Conservation (phyloP, 2,113 vertebrate genomes). For the Excalfactoria chinensis region DNA sequence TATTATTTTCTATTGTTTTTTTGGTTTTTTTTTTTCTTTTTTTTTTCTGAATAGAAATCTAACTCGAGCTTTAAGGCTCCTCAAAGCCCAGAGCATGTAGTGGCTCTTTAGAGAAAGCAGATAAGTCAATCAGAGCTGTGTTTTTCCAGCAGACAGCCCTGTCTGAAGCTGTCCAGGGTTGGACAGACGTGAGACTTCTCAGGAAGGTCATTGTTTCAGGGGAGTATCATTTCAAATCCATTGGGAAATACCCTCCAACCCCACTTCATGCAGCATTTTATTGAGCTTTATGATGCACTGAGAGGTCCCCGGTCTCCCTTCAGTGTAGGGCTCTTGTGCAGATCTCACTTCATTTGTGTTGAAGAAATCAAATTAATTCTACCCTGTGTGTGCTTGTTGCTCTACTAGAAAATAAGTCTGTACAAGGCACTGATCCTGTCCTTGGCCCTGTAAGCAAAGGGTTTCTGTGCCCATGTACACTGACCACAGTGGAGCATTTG, state of each 20-base stretch:
- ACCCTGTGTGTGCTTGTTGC: neutral
- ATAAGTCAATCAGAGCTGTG: constrained; percentile 25
- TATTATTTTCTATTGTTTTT: neutral
- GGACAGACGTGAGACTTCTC: constrained; percentile 44
- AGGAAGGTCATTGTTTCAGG: constrained; percentile 33
- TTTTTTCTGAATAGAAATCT: constrained; percentile 65
- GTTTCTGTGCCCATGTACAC: neutral
- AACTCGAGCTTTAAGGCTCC: constrained; percentile 55
- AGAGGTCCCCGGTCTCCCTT: constrained; percentile 12
- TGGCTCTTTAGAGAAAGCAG: constrained; percentile 61
- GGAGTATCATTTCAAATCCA: neutral
- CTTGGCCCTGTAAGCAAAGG: neutral
- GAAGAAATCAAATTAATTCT: constrained; percentile 17
- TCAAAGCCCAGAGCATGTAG: constrained; percentile 42
- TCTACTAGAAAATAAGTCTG: neutral
- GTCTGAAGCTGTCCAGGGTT: neutral
- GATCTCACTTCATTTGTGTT: neutral
- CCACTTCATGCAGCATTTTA: constrained; percentile 22
- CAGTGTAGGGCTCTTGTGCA: neutral
- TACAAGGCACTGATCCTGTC: constrained; percentile 14
- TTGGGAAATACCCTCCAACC: constrained; percentile 30
- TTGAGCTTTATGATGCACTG: constrained; percentile 20
- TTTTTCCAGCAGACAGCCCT: constrained; percentile 31
- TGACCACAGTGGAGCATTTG: rapidly evolving
- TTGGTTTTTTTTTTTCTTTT: neutral